Evolutionary conservation across 92 coral and sea anemone species (phyloP), one percentile per base, ranked within the genome.

Genomic region (Porites cylindrica): DNA sequence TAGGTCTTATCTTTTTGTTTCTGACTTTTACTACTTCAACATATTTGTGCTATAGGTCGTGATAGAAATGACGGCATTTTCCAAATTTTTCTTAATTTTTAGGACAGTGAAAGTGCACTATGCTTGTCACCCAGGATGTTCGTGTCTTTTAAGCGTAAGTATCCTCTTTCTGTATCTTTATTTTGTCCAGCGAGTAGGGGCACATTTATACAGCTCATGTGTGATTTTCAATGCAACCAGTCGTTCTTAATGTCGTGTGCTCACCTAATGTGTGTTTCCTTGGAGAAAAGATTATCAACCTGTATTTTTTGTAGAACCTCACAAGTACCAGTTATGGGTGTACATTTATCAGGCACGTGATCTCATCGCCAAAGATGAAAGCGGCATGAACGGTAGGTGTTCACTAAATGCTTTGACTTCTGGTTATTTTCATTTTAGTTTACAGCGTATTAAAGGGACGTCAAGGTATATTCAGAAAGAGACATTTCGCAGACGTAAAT

Each of bases 301-400:
- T 4, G 4, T 23, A 23, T 38, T 38, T 38, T 38, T 51, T 9
- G 47, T 77, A 97, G 99, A 96, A 51, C 99, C 99, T 38, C 99
- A 94, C 83, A 94, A 82, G 86, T 97, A 91, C 81, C 98, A 95
- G 80, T 69, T 97, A 66, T 90, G 99, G 96, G 98, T 90, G 1
- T 97, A 97, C 78, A 82, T 97, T 66, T 97, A 97, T 78, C 99
- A 97, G 72, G 98, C 98, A 82, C 98, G 99, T 80, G 99, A 97
- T 82, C 96, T 97, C 63, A 38, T 93, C 32, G 92, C 98, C 67
- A 95, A 94, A 70, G 99, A 97, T 62, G 98, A 97, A 65, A 81
- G 89, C 66, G 99, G 99, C 81, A 95, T 92, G 94, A 95, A 96
- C 71, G 99, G 99, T 97, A 89, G 75, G 56, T 70, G 14, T 26